Evolutionary conservation across 1,140 invertebrate genomes (phyloP).

Genomic region (Saxidomus purpurata): DNA sequence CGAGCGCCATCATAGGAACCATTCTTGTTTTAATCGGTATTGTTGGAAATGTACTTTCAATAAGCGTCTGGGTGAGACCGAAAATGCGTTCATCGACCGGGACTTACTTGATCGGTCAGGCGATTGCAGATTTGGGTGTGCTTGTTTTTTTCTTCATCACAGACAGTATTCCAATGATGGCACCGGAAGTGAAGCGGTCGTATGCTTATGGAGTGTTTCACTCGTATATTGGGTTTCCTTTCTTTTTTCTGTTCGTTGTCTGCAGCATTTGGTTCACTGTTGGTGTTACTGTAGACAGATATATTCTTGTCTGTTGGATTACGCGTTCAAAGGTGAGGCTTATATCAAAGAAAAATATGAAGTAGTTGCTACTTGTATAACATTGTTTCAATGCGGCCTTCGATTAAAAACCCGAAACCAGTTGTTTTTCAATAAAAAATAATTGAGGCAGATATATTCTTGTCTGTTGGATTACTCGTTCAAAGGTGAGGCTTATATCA

Average conservation of each 20-base stretch:
- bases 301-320: conserved; percentile 81
- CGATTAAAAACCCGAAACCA: too few relatives aligned
- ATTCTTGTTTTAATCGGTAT: conserved; percentile 77
- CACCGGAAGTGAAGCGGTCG: conserved; percentile 64
- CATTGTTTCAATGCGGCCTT: too few relatives aligned
- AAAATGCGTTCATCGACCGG: conserved; percentile 77
- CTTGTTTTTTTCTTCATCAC: conserved; percentile 77
- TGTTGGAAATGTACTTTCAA: conserved; percentile 76
- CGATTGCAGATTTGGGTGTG: conserved; percentile 72
- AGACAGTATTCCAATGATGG: conserved; percentile 70
- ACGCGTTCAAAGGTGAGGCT: conserved; percentile 74
- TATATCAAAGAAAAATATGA: too few relatives aligned
- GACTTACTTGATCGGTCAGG: conserved; percentile 77
- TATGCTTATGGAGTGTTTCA: conserved; percentile 75
- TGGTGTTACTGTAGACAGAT: conserved; percentile 79
- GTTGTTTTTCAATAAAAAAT: too few relatives aligned
- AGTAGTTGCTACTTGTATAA: too few relatives aligned
- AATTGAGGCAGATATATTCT: conserved; percentile 81
- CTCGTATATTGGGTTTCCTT: conserved; percentile 78
- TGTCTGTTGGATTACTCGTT: conserved; percentile 77
- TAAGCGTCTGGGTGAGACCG: conserved; percentile 74
- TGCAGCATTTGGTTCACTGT: conserved; percentile 81
- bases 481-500: conserved; percentile 71
- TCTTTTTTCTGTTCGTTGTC: conserved; percentile 75
- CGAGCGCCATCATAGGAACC: conserved; percentile 73